These are phyloP conservation scores for Nymphalis urticae DNA, from an alignment of 2,888 invertebrate species.

Conservation along the genomic window DNA sequence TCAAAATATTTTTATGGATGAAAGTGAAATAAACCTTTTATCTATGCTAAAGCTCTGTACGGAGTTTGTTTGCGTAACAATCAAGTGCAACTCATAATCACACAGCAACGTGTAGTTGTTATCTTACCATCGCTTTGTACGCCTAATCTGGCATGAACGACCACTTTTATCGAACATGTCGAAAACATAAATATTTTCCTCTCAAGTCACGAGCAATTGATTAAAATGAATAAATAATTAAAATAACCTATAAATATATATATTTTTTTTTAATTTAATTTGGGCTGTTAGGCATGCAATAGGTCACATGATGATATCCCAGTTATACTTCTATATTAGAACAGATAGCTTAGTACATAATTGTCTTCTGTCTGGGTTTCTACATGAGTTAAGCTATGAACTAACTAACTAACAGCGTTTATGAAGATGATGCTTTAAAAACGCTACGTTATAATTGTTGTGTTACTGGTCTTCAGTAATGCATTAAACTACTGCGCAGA, in stretches of 20 bases:
- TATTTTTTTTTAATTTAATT: no score
- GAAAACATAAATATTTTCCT: slow-evolving; percentile 15
- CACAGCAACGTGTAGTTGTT: slow-evolving; percentile 45
- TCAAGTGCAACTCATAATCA: slow-evolving; percentile 46
- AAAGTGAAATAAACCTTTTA: slow-evolving; percentile 16
- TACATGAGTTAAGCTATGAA: no score
- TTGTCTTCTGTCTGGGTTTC: no score
- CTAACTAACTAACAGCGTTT: no score
- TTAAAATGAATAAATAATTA: neutral
- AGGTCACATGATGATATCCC: no score
- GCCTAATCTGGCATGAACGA: slow-evolving; percentile 36
- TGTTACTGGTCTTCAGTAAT: no score
- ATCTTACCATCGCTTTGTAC: slow-evolving; percentile 42
- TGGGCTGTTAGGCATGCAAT: neutral
- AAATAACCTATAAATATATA: neutral
- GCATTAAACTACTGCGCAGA: no score
- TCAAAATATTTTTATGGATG: neutral
- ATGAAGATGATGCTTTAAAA: no score
- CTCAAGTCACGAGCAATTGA: neutral
- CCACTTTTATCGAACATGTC: slow-evolving; percentile 22
- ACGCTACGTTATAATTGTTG: no score
- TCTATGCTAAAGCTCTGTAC: slow-evolving; percentile 30
- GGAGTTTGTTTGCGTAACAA: slow-evolving; percentile 45
- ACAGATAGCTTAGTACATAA: no score
- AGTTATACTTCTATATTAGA: no score